Base-by-base conservation (phyloP, 2,797 vertebrate genomes). In the Sebastolobus alascanus region DNA sequence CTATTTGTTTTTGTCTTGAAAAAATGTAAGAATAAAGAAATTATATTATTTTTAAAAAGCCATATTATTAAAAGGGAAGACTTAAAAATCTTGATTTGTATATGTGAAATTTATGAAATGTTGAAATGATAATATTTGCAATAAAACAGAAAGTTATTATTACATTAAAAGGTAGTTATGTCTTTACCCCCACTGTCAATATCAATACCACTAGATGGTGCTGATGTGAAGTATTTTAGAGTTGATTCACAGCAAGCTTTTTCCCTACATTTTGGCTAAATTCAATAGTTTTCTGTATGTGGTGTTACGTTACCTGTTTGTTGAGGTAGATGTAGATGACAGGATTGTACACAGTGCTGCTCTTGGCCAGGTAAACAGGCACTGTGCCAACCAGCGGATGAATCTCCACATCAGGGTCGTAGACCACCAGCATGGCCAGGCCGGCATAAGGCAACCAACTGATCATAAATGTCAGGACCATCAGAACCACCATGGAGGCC, bases 301-400 rank as follows among this genome's bases (percentile, higher is more conserved):
- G 22, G 3, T 35, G 29, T 35, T 2, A 27, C 8, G 6, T 9
- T 79, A 95, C 95, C 94, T 95, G 94, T 79, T 94, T 94, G 79
- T 96, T 96, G 85, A 95, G 95, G 80, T 94, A 96, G 80, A 97
- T 96, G 80, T 93, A 95, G 79, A 96, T 95, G 72, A 96, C 66
- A 46, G 94, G 94, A 64, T 95, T 96, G 87, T 93, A 96, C 31
- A 92, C 84, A 1, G 94, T 96, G 89, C 92, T 96, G 90, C 91
- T 94, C 92, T 96, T 95, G 80, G 95, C 93, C 88, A 95, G 78
- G 71, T 96, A 94, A 70, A 95, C 95, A 0, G 95, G 94, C 25
- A 94, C 77, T 8, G 94, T 94, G 27, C 90, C 79, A 31, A 93
- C 87, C 76, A 94, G 68, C 4, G 92, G 93, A 63, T 92, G 61